Base-by-base conservation (phyloP, 2,113 vertebrate genomes). In the Datnioides undecimradiatus region DNA sequence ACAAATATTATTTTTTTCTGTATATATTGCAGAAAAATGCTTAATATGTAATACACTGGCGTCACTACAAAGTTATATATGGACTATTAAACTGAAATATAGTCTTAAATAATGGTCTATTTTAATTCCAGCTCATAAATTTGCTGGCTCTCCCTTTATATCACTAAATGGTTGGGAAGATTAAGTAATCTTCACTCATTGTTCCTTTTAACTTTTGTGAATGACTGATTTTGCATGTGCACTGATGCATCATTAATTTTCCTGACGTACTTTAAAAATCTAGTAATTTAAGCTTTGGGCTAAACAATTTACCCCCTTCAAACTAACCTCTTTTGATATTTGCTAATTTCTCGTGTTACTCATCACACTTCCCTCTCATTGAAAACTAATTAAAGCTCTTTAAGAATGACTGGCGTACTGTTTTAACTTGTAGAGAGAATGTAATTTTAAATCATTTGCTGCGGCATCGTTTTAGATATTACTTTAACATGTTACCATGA, bases 361-460 rank as follows among this genome's bases (percentile, higher is more conserved):
- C 41, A 40, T 76, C 25, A 51, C 55, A 45, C 51, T 72, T 46
- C 4, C 19, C 11, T 43, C 14, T 38, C 38, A 40, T 9, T 31
- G 21, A 67, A 87, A 83, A 40, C 33, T 54, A 40, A 57, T 71
- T 36, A 45, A 25, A 54, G 5, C 66, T 46, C 19, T 54, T 75
- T 14, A 54, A 38, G 19, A 57, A 38, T 34, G 23, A 71, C 48
- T 14, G 54, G 19, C 7, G 19, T 21, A 21, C 41, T 49, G 19
- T 40, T 59, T 46, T 14, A 9, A 54, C 8, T 49, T 52, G 33
- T 66, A 8, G 31, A 29, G 11, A 57, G 7, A 76, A 27, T 64
- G 25, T 75, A 57, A 46, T 58, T 67, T 38, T 4, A 48, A 38
- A 9, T 58, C 48, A 67, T 17, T 67, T 48, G 33, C 13, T 21